Evolutionary conservation across 2,797 vertebrate genomes (phyloP), one percentile per base, ranked within the genome.

Genomic region (Trematomus bernacchii): DNA sequence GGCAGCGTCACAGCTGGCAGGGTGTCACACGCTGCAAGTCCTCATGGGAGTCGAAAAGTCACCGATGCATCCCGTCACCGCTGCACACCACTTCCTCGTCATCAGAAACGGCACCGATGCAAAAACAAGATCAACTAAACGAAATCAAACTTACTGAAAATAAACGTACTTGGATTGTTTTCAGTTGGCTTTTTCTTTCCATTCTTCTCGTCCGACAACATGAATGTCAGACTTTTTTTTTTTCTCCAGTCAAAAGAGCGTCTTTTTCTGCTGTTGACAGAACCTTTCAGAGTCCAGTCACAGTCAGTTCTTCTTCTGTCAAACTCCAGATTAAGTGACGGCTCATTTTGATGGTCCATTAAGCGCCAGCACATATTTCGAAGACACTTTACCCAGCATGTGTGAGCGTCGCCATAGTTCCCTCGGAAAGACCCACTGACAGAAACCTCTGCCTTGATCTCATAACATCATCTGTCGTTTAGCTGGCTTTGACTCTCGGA

Each of bases 131-230:
- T 60, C 33, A 42, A 85, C 59, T 43, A 71, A 83, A 80, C 55
- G 21, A 77, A 88, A 77, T 43, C 70, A 74, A 89, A 89, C 66
- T 23, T 67, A 85, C 75, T 82, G 76, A 89, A 91, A 85, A 55
- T 33, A 85, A 51, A 83, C 52, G 57, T 23, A 75, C 70, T 82
- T 72, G 82, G 88, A 91, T 90, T 91, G 90, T 87, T 91, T 88
- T 87, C 67, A 81, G 79, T 89, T 90, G 89, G 86, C 85, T 89
- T 92, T 85, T 90, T 85, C 85, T 83, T 89, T 90, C 87, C 76
- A 65, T 87, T 82, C 80, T 90, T 67, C 74, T 58, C 62, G 68
- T 79, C 79, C 53, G 86, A 87, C 71, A 79, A 69, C 76, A 70
- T 62, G 58, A 71, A 59, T 48, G 66, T 66, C 68, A 37, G 64